phyloP scores from a whole-genome alignment of 2,888 invertebrate species.

The Luffia ferchaultella region DNA sequence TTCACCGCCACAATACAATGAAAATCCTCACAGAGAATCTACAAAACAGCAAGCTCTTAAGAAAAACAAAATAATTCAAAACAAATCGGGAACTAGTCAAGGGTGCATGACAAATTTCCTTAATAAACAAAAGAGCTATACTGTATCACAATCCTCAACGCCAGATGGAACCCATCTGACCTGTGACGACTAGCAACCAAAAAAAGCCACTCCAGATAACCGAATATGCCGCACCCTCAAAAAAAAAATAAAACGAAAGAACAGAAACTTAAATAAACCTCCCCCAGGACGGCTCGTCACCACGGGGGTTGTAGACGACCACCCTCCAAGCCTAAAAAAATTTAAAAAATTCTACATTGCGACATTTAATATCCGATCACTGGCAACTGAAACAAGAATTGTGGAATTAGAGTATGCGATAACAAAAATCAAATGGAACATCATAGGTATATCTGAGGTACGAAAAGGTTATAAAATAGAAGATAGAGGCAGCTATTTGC shows the following conservation, averaged over 20 bases:
- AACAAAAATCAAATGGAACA: neutral
- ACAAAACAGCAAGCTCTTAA: too few species aligned
- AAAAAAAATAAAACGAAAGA: neutral
- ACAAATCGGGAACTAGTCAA: too few species aligned
- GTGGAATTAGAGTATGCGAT: neutral
- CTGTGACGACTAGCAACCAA: too few species aligned
- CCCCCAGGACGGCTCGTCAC: neutral
- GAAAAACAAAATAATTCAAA: too few species aligned
- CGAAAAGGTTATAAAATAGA: neutral
- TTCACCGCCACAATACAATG: too few species aligned
- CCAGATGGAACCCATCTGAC: too few species aligned
- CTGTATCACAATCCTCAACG: too few species aligned
- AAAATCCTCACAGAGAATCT: too few species aligned
- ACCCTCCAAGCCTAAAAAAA: neutral
- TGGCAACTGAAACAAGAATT: slow-evolving; percentile 4
- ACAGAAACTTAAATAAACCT: neutral
- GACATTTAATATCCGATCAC: slow-evolving; percentile 7
- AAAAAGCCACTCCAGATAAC: neutral
- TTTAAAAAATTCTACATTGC: neutral
- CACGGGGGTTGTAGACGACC: neutral
- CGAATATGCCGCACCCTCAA: neutral
- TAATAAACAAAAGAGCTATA: too few species aligned
- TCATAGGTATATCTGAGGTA: neutral
- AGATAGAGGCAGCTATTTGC: too few species aligned
- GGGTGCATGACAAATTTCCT: too few species aligned